Evolutionary conservation across 2,888 invertebrate genomes (phyloP).

Genomic region (Drosophila leonis): DNA sequence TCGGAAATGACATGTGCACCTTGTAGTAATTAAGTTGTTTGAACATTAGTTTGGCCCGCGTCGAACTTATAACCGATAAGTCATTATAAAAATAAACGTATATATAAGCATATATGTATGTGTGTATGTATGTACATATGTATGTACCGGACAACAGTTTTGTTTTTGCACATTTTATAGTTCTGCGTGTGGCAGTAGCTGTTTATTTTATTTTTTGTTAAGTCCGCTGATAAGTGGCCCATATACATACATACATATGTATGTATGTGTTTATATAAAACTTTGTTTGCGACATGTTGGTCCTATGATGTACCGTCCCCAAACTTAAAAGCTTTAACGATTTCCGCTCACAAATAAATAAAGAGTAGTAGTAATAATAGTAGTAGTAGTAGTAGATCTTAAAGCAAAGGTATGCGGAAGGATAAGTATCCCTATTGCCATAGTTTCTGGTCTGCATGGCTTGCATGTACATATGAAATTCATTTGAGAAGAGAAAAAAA

Average conservation of each 20-base stretch:
- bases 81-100: conserved; percentile 6
- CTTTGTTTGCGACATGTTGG: background rate
- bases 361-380: too few species aligned
- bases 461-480: too few species aligned
- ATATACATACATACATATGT: background rate
- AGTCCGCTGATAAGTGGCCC: conserved; percentile 24
- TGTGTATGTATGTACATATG: background rate
- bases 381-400: too few species aligned
- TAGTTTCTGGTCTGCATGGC: too few species aligned
- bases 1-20: conserved; percentile 40
- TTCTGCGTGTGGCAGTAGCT: conserved; percentile 22
- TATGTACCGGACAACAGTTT: conserved; percentile 13
- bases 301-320: background rate
- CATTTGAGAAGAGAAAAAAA: too few species aligned
- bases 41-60: conserved; percentile 30
- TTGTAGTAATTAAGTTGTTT: conserved; percentile 25
- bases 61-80: conserved; percentile 11
- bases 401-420: too few species aligned
- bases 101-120: background rate
- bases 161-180: conserved; percentile 27
- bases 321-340: background rate
- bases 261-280: background rate
- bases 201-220: conserved; percentile 7
- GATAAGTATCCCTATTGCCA: too few species aligned
- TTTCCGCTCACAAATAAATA: background rate